Conservation (phyloP, 2,888 invertebrate species). For the Chymomyza procnemis region DNA sequence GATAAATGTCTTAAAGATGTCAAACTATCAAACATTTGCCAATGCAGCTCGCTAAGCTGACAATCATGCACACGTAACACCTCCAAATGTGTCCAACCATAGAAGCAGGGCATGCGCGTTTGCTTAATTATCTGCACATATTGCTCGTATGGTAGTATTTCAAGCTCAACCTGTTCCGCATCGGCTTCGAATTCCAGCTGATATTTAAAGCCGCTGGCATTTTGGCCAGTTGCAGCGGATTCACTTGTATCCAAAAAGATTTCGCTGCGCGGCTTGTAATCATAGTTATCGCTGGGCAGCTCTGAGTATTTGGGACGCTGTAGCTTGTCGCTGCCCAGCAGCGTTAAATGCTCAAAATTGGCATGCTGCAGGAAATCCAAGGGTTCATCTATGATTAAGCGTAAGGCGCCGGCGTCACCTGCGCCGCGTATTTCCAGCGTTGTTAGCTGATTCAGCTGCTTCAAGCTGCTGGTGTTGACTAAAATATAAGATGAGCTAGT, state of each 20-base stretch:
- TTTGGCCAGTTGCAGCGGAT: neutral
- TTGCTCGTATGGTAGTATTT: conserved; percentile 83
- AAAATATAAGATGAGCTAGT: no score
- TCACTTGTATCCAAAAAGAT: conserved; percentile 27
- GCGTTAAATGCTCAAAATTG: conserved; percentile 80
- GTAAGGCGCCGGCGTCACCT: conserved; percentile 77
- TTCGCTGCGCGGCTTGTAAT: conserved; percentile 77
- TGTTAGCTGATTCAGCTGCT: conserved; percentile 78
- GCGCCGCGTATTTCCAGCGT: conserved; percentile 83
- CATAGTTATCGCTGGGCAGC: conserved; percentile 76
- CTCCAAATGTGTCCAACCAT: conserved; percentile 79
- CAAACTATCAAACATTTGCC: conserved; percentile 85
- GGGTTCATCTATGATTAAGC: conserved; percentile 79
- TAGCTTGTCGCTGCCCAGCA: conserved; percentile 78
- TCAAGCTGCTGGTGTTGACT: conserved; percentile 76
- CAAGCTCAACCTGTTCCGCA: conserved; percentile 75
- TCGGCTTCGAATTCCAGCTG: conserved; percentile 52
- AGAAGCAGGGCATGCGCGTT: conserved; percentile 76
- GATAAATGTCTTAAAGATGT: conserved; percentile 82
- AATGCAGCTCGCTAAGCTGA: conserved; percentile 82
- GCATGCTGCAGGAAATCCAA: conserved; percentile 79
- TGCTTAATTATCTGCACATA: conserved; percentile 81
- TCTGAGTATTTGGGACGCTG: conserved; percentile 71
- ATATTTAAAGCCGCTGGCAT: conserved; percentile 37
- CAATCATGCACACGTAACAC: conserved; percentile 82